A percentile compares a stretch with the other conserved stretches of the same genome.
These are phyloP conservation scores for Temnothorax ravouxi DNA, from an alignment of 2,888 invertebrate species.

Conservation along the genomic window DNA sequence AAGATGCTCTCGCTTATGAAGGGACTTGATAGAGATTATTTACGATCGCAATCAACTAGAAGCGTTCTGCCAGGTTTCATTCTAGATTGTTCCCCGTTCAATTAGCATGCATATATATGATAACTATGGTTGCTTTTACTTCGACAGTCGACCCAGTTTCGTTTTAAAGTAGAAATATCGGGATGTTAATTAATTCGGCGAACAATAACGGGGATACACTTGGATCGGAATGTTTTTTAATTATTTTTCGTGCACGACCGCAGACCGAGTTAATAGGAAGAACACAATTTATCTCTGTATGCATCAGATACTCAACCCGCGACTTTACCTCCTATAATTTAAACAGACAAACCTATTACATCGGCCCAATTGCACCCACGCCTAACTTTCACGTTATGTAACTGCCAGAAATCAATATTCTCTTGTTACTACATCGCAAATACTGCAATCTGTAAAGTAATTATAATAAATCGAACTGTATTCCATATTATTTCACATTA, in stretches of 20 bases:
- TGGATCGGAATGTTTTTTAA: constrained; percentile 32
- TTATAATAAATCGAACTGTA: constrained; percentile 7
- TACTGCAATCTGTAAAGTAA: not conserved
- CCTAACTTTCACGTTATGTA: not conserved
- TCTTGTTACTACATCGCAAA: not conserved
- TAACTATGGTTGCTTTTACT: constrained; percentile 58
- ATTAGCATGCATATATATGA: constrained; percentile 76
- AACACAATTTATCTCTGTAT: constrained; percentile 21
- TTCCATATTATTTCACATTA: not conserved
- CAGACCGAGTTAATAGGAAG: constrained; percentile 29
- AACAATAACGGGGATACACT: constrained; percentile 4
- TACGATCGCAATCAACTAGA: constrained; percentile 73
- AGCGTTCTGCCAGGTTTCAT: constrained; percentile 66
- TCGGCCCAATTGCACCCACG: constrained; percentile 9
- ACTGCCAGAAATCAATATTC: constrained; percentile 11
- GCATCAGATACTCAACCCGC: constrained; percentile 1
- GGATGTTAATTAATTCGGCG: constrained; percentile 67
- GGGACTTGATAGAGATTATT: constrained; percentile 61
- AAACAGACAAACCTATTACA: constrained; percentile 35
- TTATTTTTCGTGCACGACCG: constrained; percentile 33
- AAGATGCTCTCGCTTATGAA: constrained; percentile 67
- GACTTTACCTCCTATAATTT: constrained; percentile 20
- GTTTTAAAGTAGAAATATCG: constrained; percentile 63
- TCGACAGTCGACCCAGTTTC: constrained; percentile 63
- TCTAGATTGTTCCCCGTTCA: constrained; percentile 73